phyloP scores from a whole-genome alignment of 1,140 invertebrate species.

The Aphelinus certus region DNA sequence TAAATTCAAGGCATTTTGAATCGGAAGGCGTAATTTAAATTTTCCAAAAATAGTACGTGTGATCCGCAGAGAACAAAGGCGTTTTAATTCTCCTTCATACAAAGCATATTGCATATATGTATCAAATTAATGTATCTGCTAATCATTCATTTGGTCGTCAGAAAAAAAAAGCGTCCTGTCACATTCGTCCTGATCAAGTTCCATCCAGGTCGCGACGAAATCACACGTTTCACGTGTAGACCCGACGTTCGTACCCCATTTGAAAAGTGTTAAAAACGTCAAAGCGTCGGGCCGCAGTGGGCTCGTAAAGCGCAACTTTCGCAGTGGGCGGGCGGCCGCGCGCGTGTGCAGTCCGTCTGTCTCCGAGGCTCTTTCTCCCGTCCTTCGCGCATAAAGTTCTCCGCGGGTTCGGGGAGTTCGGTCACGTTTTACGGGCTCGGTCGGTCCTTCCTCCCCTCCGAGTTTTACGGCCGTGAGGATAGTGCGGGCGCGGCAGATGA shows the following conservation, averaged over 20 bases:
- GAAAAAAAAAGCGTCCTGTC: no score
- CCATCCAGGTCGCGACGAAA: no score
- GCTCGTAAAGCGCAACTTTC: constrained; percentile 24
- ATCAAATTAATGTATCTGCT: no score
- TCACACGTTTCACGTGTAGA: no score
- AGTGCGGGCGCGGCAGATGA: neutral
- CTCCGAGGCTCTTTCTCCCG: neutral
- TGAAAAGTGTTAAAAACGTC: constrained; percentile 7
- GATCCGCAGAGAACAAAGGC: no score
- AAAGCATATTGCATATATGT: no score
- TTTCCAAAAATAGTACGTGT: neutral
- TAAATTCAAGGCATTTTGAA: neutral
- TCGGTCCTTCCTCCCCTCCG: neutral
- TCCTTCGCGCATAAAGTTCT: constrained; percentile 23
- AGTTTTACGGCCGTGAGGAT: constrained; percentile 21
- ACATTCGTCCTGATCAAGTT: no score
- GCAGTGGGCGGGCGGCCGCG: no score
- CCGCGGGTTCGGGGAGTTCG: constrained; percentile 46
- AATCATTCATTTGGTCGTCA: no score
- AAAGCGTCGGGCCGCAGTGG: neutral
- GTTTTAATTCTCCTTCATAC: no score
- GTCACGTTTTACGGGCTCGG: constrained; percentile 50
- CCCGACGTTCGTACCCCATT: neutral
- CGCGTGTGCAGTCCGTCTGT: neutral
- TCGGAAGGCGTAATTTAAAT: neutral